Base-by-base conservation (phyloP, 2,113 vertebrate genomes). In the Spea multiplicata region DNA sequence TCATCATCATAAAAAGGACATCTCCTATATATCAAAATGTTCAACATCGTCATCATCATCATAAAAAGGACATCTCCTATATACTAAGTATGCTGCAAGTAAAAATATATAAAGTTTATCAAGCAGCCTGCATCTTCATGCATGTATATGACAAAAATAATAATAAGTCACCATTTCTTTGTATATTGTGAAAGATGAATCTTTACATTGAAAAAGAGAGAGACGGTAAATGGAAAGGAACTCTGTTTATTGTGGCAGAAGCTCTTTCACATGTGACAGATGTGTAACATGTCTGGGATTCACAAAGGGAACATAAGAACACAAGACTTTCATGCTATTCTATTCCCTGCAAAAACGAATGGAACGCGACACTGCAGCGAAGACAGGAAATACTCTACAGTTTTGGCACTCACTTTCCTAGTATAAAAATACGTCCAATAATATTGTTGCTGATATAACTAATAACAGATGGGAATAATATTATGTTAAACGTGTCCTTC, bases 361-460 rank as follows among this genome's bases (percentile, higher is more conserved):
- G 48, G 61, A 44, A 48, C 61, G 44, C 49, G 67, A 69, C 67
- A 64, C 73, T 74, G 73, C 5, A 45, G 55, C 8, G 59, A 52
- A 65, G n/a, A 44, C 73, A 74, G 61, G 73, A 74, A 74, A 74
- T 74, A 74, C 73, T 73, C 30, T 1, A 66, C 61, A 64, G 73
- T 74, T 74, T 74, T 74, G 73, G 73, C 73, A 50, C 46, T 17
- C 44, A 2, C 47, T 17, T 17, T 64, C 61, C n/a, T 44, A 3
- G 44, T 13, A 44, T 72, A 45, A 45, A 72, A 55, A 12, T 55
- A 57, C 45, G 70, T 57, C 70, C 52, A 72, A 72, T 52, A 72
- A 55, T 72, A 72, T 55, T 72, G 69, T 10, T 53, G 70, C 52
- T 57, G 16, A 66, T 64, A 48, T 74, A 74, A 74, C 47, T 47